Conservation (phyloP, 2,888 invertebrate species). For the Trachelus troglodyta region DNA sequence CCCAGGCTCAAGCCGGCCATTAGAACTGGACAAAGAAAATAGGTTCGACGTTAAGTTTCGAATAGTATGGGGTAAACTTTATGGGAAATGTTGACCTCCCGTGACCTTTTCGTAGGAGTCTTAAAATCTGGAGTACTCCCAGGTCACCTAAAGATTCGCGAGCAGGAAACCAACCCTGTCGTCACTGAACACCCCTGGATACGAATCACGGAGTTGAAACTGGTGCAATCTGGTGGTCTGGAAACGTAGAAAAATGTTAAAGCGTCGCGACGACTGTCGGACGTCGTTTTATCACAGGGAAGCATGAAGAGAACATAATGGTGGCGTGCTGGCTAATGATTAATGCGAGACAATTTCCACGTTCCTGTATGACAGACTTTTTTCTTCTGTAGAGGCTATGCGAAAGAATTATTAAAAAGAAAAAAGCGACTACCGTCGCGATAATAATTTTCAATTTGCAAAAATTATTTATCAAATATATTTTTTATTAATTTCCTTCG, state of each 20-base stretch:
- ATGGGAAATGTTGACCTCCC: not conserved
- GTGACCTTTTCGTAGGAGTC: not conserved
- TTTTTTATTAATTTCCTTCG: not conserved
- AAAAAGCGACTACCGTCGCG: not conserved
- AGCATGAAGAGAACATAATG: conserved; percentile 16
- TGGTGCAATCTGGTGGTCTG: not conserved
- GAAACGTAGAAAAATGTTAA: not conserved
- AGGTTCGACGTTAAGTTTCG: not conserved
- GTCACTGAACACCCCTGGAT: not conserved
- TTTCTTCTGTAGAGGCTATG: not conserved
- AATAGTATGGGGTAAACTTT: not conserved
- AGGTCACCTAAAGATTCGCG: not conserved
- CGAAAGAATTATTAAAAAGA: not conserved
- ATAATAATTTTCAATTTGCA: not conserved
- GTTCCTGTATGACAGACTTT: conserved; percentile 10
- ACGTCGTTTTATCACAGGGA: not conserved
- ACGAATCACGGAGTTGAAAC: not conserved
- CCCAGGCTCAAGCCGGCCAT: not conserved
- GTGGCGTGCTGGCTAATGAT: conserved; percentile 47
- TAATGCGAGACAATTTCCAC: conserved; percentile 32
- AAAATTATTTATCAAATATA: too few species aligned
- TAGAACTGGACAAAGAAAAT: not conserved
- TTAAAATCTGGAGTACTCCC: not conserved
- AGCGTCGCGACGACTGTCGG: not conserved
- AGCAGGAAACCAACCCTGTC: not conserved